Evolutionary conservation across 2,113 vertebrate species (phyloP).

Genomic region (Leucopternis melanops): DNA sequence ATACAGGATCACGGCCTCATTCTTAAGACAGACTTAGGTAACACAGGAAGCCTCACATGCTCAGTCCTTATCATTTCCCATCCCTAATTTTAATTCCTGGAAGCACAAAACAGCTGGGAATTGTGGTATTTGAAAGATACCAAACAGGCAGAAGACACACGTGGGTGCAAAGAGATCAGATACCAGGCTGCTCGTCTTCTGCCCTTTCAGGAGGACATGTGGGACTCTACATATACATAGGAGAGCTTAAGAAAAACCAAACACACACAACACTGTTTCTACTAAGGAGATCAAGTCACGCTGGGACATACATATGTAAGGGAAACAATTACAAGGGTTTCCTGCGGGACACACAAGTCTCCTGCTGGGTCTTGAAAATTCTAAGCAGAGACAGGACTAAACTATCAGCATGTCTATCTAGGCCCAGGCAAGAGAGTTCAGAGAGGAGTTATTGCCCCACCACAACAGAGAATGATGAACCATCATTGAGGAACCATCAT

Average conservation of each 20-base stretch:
- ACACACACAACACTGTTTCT: background rate
- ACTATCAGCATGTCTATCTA: background rate
- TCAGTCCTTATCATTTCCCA: background rate
- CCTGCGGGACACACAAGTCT: background rate
- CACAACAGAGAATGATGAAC: background rate
- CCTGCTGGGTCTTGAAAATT: background rate
- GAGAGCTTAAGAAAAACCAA: background rate
- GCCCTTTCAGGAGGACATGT: background rate
- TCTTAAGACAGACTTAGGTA: too few species aligned
- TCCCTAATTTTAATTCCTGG: background rate
- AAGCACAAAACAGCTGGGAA: background rate
- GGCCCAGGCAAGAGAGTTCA: background rate
- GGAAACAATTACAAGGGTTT: background rate
- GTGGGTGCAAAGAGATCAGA: background rate
- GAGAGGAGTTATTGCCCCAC: background rate
- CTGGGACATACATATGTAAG: background rate
- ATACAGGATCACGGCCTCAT: background rate
- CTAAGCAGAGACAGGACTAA: background rate
- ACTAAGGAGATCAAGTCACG: background rate
- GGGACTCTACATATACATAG: background rate
- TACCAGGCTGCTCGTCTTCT: background rate
- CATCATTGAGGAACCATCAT: background rate
- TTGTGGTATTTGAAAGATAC: background rate
- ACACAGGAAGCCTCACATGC: background rate
- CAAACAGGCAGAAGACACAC: background rate